Evolutionary conservation across 1,140 invertebrate genomes (phyloP).

Genomic region (Dinothrombium tinctorium): DNA sequence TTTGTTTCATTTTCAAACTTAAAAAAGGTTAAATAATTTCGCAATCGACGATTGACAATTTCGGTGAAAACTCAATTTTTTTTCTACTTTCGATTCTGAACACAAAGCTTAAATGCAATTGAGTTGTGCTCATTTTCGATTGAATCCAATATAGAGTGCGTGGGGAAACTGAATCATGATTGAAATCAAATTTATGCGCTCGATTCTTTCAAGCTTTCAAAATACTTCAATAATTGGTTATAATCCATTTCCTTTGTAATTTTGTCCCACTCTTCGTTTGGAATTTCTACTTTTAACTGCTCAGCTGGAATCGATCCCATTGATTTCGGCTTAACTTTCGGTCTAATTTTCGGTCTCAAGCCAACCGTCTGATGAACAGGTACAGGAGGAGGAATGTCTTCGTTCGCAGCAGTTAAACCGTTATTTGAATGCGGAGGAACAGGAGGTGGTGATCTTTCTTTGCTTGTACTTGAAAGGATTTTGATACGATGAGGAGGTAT

Average conservation of each 20-base stretch:
- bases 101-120: too few relatives aligned
- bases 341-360: background rate
- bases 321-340: slow-evolving; percentile 6
- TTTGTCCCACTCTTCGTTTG: slow-evolving; percentile 11
- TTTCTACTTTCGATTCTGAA: too few relatives aligned
- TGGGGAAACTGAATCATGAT: too few relatives aligned
- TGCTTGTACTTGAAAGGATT: background rate
- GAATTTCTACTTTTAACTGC: background rate
- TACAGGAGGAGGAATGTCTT: slow-evolving; percentile 22
- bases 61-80: too few relatives aligned
- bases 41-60: too few relatives aligned
- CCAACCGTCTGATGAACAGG: slow-evolving; percentile 17
- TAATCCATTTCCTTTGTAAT: slow-evolving; percentile 54
- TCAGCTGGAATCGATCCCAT: background rate
- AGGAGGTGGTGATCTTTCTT: background rate
- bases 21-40: too few relatives aligned
- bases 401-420: background rate
- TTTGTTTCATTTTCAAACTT: too few relatives aligned
- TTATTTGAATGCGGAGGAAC: background rate
- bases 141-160: too few relatives aligned
- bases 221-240: slow-evolving; percentile 88
- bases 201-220: slow-evolving; percentile 79
- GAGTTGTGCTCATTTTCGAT: too few relatives aligned
- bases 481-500: slow-evolving; percentile 7
- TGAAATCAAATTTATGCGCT: too few relatives aligned